phyloP scores from a whole-genome alignment of 2,888 invertebrate species.

The Plutella xylostella region DNA sequence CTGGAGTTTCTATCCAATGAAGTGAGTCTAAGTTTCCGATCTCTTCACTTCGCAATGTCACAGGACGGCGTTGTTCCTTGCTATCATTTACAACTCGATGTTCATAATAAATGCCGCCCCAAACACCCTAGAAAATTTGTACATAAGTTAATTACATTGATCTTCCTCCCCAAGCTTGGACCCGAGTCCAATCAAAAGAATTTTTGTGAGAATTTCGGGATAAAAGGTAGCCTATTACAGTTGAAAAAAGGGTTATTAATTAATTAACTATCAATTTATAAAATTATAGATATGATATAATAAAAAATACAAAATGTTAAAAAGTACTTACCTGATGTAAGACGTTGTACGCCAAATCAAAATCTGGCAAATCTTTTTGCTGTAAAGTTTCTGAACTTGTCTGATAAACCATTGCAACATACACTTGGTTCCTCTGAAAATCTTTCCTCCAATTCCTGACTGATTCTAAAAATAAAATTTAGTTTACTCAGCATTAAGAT shows the following conservation, averaged over 20 bases:
- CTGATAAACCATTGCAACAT: conserved; percentile 18
- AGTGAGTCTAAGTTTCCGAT: conserved; percentile 29
- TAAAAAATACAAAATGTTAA: no score
- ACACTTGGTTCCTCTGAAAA: conserved; percentile 15
- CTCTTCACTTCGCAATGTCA: conserved; percentile 18
- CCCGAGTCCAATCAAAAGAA: no score
- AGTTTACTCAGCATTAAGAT: background rate
- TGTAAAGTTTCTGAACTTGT: conserved; percentile 15
- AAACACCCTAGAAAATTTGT: conserved; percentile 16
- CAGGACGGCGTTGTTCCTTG: background rate
- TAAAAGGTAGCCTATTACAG: no score
- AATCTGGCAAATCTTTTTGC: conserved; percentile 14
- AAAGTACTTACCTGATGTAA: conserved; percentile 18
- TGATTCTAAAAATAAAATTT: conserved; percentile 7
- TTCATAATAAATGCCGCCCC: conserved; percentile 25
- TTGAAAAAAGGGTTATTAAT: no score
- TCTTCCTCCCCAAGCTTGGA: no score
- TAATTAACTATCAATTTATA: no score
- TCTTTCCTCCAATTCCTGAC: conserved; percentile 18
- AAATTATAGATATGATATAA: no score
- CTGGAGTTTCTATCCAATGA: conserved; percentile 28
- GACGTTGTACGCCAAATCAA: conserved; percentile 18
- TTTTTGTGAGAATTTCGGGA: no score
- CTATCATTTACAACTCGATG: conserved; percentile 7
- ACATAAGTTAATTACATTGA: background rate